A percentile compares a stretch with the other conserved stretches of the same genome.
Evolutionary conservation across 2,888 invertebrate species (phyloP).

Genomic region (Oegoconia quadripuncta): DNA sequence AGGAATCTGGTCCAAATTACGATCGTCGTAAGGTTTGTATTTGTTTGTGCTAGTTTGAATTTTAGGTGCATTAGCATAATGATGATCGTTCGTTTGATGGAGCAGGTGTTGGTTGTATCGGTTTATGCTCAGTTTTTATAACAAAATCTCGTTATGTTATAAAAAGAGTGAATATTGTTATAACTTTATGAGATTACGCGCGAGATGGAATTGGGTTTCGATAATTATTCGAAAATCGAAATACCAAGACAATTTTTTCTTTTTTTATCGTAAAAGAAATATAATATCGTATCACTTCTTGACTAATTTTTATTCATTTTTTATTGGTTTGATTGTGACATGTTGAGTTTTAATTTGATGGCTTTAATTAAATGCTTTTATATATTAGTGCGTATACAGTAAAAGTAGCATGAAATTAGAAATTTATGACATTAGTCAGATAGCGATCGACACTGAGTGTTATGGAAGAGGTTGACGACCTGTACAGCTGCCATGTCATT

Average conservation of each 20-base stretch:
- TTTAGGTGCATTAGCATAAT: slow-evolving; percentile 72
- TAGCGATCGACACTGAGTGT: slow-evolving; percentile 1
- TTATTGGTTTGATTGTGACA: slow-evolving; percentile 20
- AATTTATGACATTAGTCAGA: slow-evolving; percentile 11
- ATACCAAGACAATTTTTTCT: slow-evolving; percentile 29
- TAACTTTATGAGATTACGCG: slow-evolving; percentile 59
- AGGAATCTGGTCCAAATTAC: slow-evolving; percentile 45
- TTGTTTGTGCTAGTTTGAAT: slow-evolving; percentile 35
- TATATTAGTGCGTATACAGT: slow-evolving; percentile 10
- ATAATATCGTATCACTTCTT: slow-evolving; percentile 15
- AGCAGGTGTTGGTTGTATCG: slow-evolving; percentile 74
- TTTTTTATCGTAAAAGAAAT: slow-evolving; percentile 25
- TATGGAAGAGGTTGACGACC: slow-evolving; percentile 1
- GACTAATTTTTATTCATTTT: slow-evolving; percentile 21
- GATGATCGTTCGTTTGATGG: slow-evolving; percentile 69
- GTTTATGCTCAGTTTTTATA: slow-evolving; percentile 75
- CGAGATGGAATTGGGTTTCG: slow-evolving; percentile 37
- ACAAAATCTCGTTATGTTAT: slow-evolving; percentile 71
- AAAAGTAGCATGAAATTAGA: slow-evolving; percentile 10
- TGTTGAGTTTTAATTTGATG: slow-evolving; percentile 18
- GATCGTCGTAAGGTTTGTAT: slow-evolving; percentile 42
- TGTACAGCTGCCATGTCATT: background rate
- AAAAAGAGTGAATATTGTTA: slow-evolving; percentile 47
- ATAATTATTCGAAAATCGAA: slow-evolving; percentile 43
- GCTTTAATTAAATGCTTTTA: slow-evolving; percentile 15